Conservation (phyloP, 2,888 invertebrate species). For the Idaea biselata region DNA sequence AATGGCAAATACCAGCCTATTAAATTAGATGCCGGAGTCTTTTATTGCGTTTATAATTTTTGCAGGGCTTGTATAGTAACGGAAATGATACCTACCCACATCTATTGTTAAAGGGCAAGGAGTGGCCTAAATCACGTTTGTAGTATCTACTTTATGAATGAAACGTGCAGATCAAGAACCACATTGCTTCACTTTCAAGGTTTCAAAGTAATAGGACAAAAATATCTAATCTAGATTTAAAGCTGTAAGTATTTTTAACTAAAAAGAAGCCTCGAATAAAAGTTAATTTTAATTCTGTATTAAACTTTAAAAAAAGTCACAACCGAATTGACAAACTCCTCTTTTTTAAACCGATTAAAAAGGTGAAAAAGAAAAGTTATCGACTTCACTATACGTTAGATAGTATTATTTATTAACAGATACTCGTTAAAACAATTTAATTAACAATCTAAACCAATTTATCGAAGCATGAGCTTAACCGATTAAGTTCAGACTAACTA, state of each 20-base stretch:
- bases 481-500: neutral
- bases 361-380: too few species aligned
- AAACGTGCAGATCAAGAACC: neutral
- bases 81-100: conserved; percentile 25
- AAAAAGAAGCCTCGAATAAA: too few species aligned
- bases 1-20: neutral
- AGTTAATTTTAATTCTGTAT: too few species aligned
- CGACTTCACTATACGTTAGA: too few species aligned
- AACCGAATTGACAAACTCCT: too few species aligned
- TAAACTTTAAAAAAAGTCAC: too few species aligned
- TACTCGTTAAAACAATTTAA: neutral
- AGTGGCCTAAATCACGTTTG: conserved; percentile 12
- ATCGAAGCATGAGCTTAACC: neutral
- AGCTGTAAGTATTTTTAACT: too few species aligned
- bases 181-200: neutral
- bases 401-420: too few species aligned
- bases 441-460: neutral
- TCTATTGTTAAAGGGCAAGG: conserved; percentile 24
- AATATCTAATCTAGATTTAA: too few species aligned
- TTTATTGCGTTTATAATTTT: conserved; percentile 13
- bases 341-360: too few species aligned
- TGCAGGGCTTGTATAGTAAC: conserved; percentile 17
- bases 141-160: conserved; percentile 1
- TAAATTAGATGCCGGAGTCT: conserved; percentile 1
- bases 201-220: neutral